phyloP scores from a whole-genome alignment of 2,113 vertebrate genomes.

The Dasyornis broadbenti region DNA sequence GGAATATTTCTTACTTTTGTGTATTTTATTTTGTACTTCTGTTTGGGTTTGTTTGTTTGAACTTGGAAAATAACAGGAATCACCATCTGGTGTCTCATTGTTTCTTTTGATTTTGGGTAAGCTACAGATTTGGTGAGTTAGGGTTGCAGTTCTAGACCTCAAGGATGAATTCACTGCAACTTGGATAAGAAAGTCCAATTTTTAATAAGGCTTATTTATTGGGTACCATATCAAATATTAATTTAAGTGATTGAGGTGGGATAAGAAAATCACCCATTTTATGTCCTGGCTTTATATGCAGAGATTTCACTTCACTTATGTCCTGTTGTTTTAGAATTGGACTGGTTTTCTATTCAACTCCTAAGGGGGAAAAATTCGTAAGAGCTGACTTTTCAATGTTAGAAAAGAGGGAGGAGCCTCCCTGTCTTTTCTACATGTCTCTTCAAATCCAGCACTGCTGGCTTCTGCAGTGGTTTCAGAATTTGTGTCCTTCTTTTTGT shows the following conservation, averaged over 20 bases:
- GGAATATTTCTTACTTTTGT: background rate
- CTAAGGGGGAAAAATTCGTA: background rate
- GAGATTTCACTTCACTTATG: background rate
- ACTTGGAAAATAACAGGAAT: background rate
- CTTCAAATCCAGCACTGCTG: background rate
- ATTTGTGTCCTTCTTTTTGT: background rate
- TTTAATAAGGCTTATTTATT: background rate
- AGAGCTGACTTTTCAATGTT: background rate
- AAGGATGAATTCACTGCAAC: background rate
- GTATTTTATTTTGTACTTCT: background rate
- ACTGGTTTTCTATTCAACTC: background rate
- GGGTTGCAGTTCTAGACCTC: background rate
- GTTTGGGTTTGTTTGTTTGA: background rate
- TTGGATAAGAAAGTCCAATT: background rate
- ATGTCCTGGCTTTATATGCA: fast-evolving
- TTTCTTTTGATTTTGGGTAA: background rate
- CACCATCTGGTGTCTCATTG: background rate
- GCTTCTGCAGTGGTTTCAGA: background rate
- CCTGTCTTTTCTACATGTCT: background rate
- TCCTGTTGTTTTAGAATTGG: background rate
- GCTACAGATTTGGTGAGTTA: background rate
- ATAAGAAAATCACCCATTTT: background rate
- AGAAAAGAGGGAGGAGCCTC: background rate
- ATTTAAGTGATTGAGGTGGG: background rate
- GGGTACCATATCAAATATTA: background rate